Conservation (phyloP, 2,113 vertebrate species). For the Isichthys henryi region DNA sequence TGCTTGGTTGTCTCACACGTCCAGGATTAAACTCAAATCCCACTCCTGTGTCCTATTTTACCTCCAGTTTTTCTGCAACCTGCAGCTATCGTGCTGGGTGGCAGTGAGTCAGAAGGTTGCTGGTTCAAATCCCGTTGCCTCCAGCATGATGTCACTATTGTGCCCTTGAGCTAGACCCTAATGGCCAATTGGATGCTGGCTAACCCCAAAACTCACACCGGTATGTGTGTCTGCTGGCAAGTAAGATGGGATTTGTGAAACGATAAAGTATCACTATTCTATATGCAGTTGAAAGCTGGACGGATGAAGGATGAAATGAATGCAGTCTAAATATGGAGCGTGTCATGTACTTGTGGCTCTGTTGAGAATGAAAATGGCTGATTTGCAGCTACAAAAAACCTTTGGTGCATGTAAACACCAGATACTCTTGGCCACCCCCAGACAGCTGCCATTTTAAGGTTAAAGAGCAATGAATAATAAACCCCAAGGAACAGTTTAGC, state of each 20-base stretch:
- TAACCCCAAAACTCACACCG: neutral
- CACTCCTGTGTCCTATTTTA: neutral
- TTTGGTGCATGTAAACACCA: neutral
- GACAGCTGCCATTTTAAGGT: neutral
- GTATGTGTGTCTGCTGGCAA: neutral
- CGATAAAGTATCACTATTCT: neutral
- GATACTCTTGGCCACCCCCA: neutral
- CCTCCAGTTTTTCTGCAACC: neutral
- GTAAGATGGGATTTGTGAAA: neutral
- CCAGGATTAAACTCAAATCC: neutral
- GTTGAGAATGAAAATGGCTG: neutral
- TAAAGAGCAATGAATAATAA: neutral
- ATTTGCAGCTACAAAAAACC: neutral
- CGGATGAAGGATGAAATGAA: neutral
- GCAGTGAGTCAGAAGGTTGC: neutral
- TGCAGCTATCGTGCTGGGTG: neutral
- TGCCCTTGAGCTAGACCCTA: neutral
- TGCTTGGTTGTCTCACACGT: neutral
- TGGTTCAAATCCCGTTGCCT: neutral
- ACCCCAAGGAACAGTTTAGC: neutral
- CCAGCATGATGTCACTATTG: neutral
- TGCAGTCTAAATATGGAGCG: neutral
- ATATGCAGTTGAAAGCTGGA: neutral
- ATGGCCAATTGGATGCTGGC: neutral
- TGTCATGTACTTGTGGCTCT: neutral